These are phyloP conservation scores for Botrylloides violaceus DNA, from an alignment of 23 tunicate genomes.

Conservation along the genomic window DNA sequence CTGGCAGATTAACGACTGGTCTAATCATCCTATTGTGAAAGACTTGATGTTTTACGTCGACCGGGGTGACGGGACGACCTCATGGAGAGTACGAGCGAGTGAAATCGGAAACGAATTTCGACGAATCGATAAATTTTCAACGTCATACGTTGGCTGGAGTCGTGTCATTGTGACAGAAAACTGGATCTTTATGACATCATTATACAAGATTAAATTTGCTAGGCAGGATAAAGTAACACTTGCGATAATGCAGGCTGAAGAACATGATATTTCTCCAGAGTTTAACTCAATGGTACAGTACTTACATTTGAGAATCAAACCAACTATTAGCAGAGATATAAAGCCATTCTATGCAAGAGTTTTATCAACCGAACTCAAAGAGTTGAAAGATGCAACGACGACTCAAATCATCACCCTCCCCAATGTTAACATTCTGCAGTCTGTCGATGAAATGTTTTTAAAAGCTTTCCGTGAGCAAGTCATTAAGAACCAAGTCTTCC, in stretches of 20 bases:
- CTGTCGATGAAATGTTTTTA: conserved; percentile 62
- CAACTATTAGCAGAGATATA: conserved; percentile 11
- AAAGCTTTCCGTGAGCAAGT: conserved; percentile 73
- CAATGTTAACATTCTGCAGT: conserved; percentile 35
- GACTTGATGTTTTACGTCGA: conserved; percentile 32
- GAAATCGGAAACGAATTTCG: conserved; percentile 52
- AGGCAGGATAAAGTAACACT: conserved; percentile 58
- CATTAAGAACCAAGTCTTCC: conserved; percentile 26
- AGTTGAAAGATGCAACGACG: conserved; percentile 49
- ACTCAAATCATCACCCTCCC: conserved; percentile 36
- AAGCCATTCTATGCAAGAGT: conserved; percentile 41
- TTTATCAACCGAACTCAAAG: conserved; percentile 64
- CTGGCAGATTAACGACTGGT: conserved; percentile 66
- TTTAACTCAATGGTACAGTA: conserved; percentile 64
- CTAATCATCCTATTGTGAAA: conserved; percentile 63
- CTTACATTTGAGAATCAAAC: conserved; percentile 34
- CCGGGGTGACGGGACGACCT: not conserved
- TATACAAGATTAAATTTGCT: conserved; percentile 35
- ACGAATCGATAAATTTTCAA: conserved; percentile 56
- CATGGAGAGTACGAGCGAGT: conserved; percentile 29
- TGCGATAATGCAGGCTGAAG: conserved; percentile 47
- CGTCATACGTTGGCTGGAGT: conserved; percentile 41
- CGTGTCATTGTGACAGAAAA: conserved; percentile 56
- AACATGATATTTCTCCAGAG: conserved; percentile 72
- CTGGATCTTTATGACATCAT: conserved; percentile 60